Conservation (phyloP, 1,140 invertebrate species). For the Dufourea novaeangliae region DNA sequence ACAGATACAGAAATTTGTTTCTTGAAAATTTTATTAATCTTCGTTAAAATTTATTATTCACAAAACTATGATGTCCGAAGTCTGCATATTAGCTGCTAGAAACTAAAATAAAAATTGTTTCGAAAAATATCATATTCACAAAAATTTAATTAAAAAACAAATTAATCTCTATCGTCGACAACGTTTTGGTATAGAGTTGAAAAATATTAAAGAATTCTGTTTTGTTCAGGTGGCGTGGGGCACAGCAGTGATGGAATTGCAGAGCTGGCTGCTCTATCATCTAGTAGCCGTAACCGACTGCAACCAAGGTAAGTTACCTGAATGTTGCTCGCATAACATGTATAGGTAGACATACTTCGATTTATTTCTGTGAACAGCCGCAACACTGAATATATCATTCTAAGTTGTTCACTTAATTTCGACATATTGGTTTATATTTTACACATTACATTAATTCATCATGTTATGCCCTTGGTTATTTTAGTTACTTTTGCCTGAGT, state of each 20-base stretch:
- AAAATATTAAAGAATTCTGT: background rate
- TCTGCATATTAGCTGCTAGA: too few species aligned
- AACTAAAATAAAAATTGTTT: too few species aligned
- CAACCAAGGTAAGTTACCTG: constrained; percentile 78
- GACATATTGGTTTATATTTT: constrained; percentile 18
- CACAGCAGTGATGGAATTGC: constrained; percentile 80
- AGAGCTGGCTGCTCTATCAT: constrained; percentile 81
- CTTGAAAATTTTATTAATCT: too few species aligned
- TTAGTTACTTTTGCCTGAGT: constrained; percentile 75
- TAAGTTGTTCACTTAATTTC: background rate
- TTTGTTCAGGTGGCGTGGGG: constrained; percentile 80
- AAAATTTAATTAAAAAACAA: too few species aligned
- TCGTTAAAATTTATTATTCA: too few species aligned
- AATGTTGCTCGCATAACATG: constrained; percentile 16
- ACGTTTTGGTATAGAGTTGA: background rate
- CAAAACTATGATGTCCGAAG: too few species aligned
- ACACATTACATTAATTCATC: constrained; percentile 5
- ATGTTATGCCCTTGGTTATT: constrained; percentile 54
- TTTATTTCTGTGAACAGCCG: constrained; percentile 2
- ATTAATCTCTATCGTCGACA: background rate
- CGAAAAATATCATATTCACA: too few species aligned
- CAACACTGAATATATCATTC: background rate
- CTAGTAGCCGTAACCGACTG: constrained; percentile 80
- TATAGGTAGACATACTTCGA: too few species aligned
- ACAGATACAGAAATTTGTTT: too few species aligned